Base-by-base conservation (phyloP, 2,113 vertebrate species). In the Clarias gariepinus region DNA sequence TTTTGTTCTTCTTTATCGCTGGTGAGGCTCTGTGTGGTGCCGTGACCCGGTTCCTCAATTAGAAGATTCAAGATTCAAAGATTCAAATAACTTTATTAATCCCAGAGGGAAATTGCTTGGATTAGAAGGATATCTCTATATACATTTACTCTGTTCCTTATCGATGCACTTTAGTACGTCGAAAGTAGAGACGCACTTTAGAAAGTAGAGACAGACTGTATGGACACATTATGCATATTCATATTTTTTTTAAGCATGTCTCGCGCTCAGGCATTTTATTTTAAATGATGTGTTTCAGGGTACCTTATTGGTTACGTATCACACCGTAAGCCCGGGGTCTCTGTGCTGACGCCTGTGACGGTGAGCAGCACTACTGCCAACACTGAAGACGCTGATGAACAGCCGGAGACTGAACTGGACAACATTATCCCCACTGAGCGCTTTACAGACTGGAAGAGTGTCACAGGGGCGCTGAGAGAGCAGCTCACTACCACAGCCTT, bases 1-100 rank as follows among this genome's bases (percentile, higher is more conserved):
- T 96, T 6, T 85, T 97, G 33, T 95, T 99, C 88, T 23, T 97
- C 36, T 96, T 99, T 87, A 33, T 96, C 18, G 89, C 93, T 25
- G 98, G 98, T 99, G 93, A 96, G 64, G 8, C 57, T 21, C 58
- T 66, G 28, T 10, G 41, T 47, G 25, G 15, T 63, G 36, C 18
- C 12, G 1, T 74, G 71, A 69, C 13, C 66, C 66, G 28, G 12
- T 68, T 68, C n/a, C 10, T 64, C 61, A 64, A n/a, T n/a, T n/a
- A n/a, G n/a, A n/a, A n/a, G n/a, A n/a, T n/a, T n/a, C n/a, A n/a
- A n/a, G n/a, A n/a, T n/a, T n/a, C n/a, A n/a, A n/a, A n/a, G n/a
- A n/a, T n/a, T n/a, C n/a, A n/a, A n/a, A n/a, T n/a, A n/a, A n/a
- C n/a, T n/a, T n/a, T n/a, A n/a, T n/a, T n/a, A n/a, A n/a, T n/a